These are phyloP conservation scores for Gallinago solitaria DNA, from an alignment of 2,797 vertebrate genomes.

Conservation along the genomic window DNA sequence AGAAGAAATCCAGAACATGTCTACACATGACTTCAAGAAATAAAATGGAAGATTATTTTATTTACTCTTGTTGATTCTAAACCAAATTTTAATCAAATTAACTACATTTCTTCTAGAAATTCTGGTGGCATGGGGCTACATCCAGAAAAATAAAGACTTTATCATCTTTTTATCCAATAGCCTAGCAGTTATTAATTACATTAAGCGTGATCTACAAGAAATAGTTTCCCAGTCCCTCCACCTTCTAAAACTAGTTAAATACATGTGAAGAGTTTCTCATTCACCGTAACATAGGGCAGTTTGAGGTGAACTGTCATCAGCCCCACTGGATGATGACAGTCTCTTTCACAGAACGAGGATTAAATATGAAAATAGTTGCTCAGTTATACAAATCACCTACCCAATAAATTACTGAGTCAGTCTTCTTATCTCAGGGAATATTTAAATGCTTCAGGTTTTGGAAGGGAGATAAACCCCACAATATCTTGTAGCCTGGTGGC, in stretches of 20 bases:
- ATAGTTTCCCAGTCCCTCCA: background rate
- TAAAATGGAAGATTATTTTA: background rate
- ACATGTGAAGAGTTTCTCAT: background rate
- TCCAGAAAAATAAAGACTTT: background rate
- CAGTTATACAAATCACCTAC: background rate
- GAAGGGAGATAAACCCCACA: background rate
- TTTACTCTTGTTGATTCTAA: background rate
- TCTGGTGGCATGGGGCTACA: background rate
- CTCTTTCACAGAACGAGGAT: background rate
- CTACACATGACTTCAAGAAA: background rate
- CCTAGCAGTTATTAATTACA: background rate
- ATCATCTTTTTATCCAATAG: background rate
- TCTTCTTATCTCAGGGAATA: background rate
- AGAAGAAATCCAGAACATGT: background rate
- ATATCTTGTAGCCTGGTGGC: background rate
- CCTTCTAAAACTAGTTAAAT: background rate
- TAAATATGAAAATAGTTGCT: background rate
- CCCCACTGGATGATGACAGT: background rate
- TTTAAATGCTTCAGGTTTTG: background rate
- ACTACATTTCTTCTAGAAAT: background rate
- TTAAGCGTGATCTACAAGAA: background rate
- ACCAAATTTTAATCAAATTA: background rate
- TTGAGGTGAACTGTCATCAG: background rate
- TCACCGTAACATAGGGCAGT: background rate
- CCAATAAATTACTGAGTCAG: background rate